These are phyloP conservation scores for Vulpes lagopus DNA, from an alignment of 2,113 vertebrate genomes.

Conservation along the genomic window DNA sequence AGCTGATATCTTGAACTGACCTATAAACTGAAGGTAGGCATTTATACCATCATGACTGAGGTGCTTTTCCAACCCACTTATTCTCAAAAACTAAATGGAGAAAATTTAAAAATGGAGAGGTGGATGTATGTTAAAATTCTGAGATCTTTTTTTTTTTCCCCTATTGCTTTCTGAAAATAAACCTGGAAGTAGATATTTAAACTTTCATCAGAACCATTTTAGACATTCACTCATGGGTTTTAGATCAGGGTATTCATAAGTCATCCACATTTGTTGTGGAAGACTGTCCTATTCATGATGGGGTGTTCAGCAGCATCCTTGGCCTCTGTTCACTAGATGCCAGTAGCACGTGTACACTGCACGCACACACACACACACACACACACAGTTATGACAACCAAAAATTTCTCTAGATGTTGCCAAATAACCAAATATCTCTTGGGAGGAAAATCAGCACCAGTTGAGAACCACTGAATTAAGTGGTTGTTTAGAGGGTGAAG, in stretches of 20 bases:
- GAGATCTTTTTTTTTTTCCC: neutral
- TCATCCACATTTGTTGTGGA: neutral
- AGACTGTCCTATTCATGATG: neutral
- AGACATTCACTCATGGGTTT: neutral
- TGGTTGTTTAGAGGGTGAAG: neutral
- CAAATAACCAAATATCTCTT: neutral
- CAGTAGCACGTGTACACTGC: neutral
- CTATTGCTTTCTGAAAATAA: slow-evolving; percentile 23
- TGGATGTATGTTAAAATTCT: neutral
- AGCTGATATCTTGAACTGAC: neutral
- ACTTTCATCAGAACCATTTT: slow-evolving; percentile 24
- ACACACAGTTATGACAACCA: neutral
- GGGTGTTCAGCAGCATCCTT: neutral
- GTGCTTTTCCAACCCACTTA: neutral
- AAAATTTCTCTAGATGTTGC: neutral
- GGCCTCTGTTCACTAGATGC: neutral
- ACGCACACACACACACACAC: too few relatives aligned
- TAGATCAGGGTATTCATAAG: neutral
- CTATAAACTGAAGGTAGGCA: neutral
- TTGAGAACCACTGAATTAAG: neutral
- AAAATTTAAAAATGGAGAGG: neutral
- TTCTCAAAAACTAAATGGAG: neutral
- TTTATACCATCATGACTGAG: neutral
- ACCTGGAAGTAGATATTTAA: neutral
- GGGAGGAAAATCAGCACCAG: neutral